These are phyloP conservation scores for Chunga burmeisteri DNA, from an alignment of 2,113 vertebrate genomes.

Conservation along the genomic window DNA sequence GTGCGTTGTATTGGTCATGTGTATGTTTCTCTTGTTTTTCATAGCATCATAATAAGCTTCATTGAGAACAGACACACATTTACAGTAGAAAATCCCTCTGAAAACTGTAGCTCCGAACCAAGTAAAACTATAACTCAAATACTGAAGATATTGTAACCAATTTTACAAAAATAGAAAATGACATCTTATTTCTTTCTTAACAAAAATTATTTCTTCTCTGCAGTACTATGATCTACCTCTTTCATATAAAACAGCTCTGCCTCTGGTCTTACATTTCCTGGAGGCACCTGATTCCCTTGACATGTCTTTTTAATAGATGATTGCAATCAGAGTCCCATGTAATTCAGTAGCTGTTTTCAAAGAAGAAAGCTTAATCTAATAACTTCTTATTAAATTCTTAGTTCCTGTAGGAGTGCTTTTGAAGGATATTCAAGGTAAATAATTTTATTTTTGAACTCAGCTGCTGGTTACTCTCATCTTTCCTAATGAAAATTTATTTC, in stretches of 20 bases:
- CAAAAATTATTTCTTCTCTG: background rate
- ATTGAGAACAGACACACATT: background rate
- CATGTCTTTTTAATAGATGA: slow-evolving; percentile 52
- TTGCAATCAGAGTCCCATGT: slow-evolving; percentile 9
- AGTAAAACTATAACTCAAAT: background rate
- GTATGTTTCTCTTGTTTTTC: background rate
- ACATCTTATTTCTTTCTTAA: background rate
- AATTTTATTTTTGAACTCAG: background rate
- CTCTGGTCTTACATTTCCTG: background rate
- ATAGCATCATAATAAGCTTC: background rate
- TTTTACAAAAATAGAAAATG: background rate
- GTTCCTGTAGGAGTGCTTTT: background rate
- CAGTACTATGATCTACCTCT: background rate
- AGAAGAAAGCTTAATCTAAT: slow-evolving; percentile 53
- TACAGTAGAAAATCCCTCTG: background rate
- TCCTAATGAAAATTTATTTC: slow-evolving; percentile 35
- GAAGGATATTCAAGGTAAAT: slow-evolving; percentile 48
- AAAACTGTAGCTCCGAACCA: background rate
- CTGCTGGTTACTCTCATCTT: background rate
- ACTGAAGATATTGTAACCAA: background rate
- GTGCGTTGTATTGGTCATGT: background rate
- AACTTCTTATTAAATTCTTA: slow-evolving; percentile 36
- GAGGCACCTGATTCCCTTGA: slow-evolving; percentile 11
- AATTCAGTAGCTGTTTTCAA: slow-evolving; percentile 45
- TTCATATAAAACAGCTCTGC: background rate